Base-by-base conservation (phyloP, 2,888 invertebrate species). In the Empis stercorea region DNA sequence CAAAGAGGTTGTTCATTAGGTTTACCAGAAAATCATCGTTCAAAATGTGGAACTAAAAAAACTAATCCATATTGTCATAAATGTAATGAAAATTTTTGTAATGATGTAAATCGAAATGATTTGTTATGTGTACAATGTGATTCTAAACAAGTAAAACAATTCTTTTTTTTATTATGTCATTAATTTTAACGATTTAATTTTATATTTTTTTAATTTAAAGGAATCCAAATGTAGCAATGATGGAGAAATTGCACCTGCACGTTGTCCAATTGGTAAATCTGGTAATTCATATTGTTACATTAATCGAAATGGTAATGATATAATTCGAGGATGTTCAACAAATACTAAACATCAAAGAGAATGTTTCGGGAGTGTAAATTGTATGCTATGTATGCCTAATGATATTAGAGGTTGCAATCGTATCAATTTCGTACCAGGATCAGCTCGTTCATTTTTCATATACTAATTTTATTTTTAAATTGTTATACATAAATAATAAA, bases 1-100 rank as follows among this genome's bases (percentile, higher is more conserved):
- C 59, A 53, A 47, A 62, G 60, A 34, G 67, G 67, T n/a, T 66
- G 66, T 48, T 63, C 59, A 0, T 44, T 61, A 34, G 60, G 63
- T 40, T 57, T 64, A 30, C 60, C 64, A 1, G 47, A 54, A 7
- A 45, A 56, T 9, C 45, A 61, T 49, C 59, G 63, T 1, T 43
- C 46, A 0, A 61, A 57, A 13, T 66, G 65, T 39, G 56, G 60
- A 10, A 10, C 9, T 30, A 15, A 10, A 4, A 32, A 49, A 4
- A 46, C 55, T 4, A 48, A 54, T 0, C 15, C 48, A 2, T 58
- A 54, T 13, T 64, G 65, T 27, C 59, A 61, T 51, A 66, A 63
- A 43, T 66, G 66, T 55, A 63, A 60, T 44, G 51, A 59, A 15
- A 56, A 62, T 51, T 55, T 55, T 2, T 66, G 66, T 56, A 66